phyloP scores from a whole-genome alignment of 2,113 vertebrate genomes.

The Asarcornis scutulata region DNA sequence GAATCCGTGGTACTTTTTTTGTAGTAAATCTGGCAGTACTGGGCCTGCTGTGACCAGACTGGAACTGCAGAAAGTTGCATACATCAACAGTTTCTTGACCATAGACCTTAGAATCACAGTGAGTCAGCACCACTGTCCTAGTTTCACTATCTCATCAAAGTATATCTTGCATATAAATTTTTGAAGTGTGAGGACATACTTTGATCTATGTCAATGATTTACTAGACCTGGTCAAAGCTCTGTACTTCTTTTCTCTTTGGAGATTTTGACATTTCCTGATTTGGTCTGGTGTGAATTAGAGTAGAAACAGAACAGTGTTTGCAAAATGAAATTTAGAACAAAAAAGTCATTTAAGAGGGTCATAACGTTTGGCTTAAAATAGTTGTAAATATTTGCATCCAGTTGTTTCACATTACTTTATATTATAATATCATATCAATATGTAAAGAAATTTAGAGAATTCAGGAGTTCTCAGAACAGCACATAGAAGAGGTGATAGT shows the following conservation, averaged over 20 bases:
- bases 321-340: background rate
- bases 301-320: background rate
- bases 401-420: background rate
- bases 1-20: background rate
- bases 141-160: too few relatives aligned
- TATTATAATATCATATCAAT: background rate
- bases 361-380: background rate
- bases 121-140: too few relatives aligned
- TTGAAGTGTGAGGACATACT: too few relatives aligned
- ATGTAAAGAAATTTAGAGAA: background rate
- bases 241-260: background rate
- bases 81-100: too few relatives aligned
- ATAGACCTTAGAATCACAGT: too few relatives aligned
- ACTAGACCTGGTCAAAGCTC: background rate
- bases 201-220: background rate
- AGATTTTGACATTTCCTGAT: constrained; percentile 11
- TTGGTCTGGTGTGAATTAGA: constrained; percentile 10
- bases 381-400: background rate
- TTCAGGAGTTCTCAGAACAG: background rate
- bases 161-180: too few relatives aligned
- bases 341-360: background rate
- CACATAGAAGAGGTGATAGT: background rate
- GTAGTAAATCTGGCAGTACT: background rate
- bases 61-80: background rate
- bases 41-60: background rate